Conservation (phyloP, 2,113 vertebrate genomes). For the Corvus cornix region DNA sequence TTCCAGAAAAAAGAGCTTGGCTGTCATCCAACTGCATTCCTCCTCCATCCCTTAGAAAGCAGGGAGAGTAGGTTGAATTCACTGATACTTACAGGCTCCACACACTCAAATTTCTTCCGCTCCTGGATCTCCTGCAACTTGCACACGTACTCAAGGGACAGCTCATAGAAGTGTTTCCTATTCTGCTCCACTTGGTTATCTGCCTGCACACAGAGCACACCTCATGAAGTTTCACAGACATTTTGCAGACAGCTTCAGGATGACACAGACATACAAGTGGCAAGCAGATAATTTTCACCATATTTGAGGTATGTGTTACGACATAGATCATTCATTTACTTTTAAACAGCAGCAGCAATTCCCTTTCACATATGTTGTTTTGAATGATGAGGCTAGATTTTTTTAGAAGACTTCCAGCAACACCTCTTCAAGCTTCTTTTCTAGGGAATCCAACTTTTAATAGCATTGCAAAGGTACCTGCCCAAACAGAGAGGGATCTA, state of each 20-base stretch:
- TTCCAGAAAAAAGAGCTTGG: not conserved
- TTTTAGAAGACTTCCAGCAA: not conserved
- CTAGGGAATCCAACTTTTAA: not conserved
- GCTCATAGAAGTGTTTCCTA: constrained; percentile 91
- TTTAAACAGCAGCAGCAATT: not conserved
- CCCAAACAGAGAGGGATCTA: not conserved
- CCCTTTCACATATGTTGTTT: not conserved
- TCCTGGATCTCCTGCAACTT: constrained; percentile 98
- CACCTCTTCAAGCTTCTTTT: not conserved
- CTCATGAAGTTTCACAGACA: not conserved
- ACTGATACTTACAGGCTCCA: constrained; percentile 90
- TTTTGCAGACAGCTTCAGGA: not conserved
- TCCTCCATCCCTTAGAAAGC: not conserved
- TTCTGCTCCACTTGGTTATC: constrained; percentile 88
- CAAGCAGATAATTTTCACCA: not conserved
- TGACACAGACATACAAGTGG: not conserved
- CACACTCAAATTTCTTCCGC: constrained; percentile 97
- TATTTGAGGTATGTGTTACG: not conserved
- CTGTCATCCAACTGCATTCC: not conserved
- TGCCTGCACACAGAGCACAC: constrained; percentile 76
- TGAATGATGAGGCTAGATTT: not conserved
- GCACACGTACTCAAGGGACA: constrained; percentile 94
- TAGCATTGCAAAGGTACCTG: not conserved
- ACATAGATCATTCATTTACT: not conserved
- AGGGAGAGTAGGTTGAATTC: not conserved